Percentiles rank a stretch among this genome's conserved stretches.
phyloP scores from a whole-genome alignment of 2,888 invertebrate species.

The Brachypterus glaber region DNA sequence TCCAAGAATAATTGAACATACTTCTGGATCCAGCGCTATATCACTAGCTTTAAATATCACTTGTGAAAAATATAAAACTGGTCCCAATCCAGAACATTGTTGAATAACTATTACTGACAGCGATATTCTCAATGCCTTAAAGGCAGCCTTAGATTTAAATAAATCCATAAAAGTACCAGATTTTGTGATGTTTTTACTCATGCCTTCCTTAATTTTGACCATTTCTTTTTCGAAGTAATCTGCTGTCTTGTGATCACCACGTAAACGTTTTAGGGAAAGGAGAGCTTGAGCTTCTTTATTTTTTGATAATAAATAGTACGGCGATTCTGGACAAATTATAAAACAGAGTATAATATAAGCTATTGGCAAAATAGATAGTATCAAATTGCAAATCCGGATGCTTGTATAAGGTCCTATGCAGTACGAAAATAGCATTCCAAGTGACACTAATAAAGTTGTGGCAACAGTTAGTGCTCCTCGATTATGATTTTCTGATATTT shows the following conservation, averaged over 20 bases:
- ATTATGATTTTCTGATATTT: background rate
- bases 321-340: background rate
- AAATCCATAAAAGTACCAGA: background rate
- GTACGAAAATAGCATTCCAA: background rate
- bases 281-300: background rate
- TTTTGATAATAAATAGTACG: background rate
- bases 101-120: background rate
- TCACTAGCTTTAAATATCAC: too few species aligned
- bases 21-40: too few species aligned
- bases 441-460: background rate
- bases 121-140: background rate
- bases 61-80: too few species aligned
- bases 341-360: background rate
- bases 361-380: background rate
- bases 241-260: background rate
- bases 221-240: background rate
- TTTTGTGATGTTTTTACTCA: background rate
- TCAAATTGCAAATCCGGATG: background rate
- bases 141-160: background rate
- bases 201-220: background rate
- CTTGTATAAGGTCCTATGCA: background rate
- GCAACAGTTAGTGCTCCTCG: background rate
- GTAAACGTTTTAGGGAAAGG: background rate
- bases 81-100: background rate
- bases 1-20: too few species aligned